Conservation (phyloP, 2,888 invertebrate genomes). For the Chorisops tibialis region DNA sequence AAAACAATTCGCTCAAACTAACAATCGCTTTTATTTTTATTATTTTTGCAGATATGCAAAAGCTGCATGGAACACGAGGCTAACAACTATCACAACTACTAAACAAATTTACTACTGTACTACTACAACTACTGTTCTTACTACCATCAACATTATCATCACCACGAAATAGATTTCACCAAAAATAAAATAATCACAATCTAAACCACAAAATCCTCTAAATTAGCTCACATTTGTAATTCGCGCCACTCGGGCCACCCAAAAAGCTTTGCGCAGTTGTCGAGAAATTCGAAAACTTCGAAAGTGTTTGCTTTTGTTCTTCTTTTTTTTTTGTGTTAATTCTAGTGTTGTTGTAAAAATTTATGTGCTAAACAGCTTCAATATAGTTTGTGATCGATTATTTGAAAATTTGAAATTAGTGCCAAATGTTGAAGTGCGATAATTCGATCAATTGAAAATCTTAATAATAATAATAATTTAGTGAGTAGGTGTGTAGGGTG, state of each 20-base stretch:
- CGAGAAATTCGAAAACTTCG: too few relatives aligned
- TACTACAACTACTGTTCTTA: slow-evolving; percentile 28
- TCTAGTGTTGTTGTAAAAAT: too few relatives aligned
- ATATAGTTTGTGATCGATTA: background rate
- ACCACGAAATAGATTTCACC: slow-evolving; percentile 21
- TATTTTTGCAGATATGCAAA: slow-evolving; percentile 34
- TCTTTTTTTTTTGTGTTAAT: too few relatives aligned
- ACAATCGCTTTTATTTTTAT: slow-evolving; percentile 33
- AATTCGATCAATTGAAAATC: too few relatives aligned
- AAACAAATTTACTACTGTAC: slow-evolving; percentile 28
- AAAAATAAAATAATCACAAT: slow-evolving; percentile 16
- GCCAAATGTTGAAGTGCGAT: slow-evolving; percentile 3
- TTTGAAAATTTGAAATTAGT: slow-evolving; percentile 3
- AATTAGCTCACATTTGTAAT: slow-evolving; percentile 15
- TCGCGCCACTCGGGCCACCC: background rate
- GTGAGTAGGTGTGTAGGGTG: too few relatives aligned
- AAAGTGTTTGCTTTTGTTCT: too few relatives aligned
- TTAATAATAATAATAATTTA: too few relatives aligned
- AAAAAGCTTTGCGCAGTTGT: background rate
- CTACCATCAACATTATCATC: slow-evolving; percentile 24
- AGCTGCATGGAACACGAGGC: slow-evolving; percentile 34
- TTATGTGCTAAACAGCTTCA: too few relatives aligned
- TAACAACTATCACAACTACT: slow-evolving; percentile 31
- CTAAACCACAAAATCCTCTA: background rate
- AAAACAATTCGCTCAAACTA: slow-evolving; percentile 25